phyloP scores from a whole-genome alignment of 2,113 vertebrate species.

The Podiceps cristatus region DNA sequence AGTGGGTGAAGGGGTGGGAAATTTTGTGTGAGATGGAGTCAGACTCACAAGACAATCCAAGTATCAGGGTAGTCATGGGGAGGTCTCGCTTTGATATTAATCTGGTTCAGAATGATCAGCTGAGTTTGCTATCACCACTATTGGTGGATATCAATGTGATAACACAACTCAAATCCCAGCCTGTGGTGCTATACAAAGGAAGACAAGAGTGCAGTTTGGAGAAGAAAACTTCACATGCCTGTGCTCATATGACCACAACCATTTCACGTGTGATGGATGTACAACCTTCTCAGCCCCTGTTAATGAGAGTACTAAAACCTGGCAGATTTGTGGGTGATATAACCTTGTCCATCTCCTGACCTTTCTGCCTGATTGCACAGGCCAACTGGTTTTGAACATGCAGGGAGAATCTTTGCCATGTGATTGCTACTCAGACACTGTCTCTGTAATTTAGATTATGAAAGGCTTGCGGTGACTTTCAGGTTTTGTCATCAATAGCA shows the following conservation, averaged over 20 bases:
- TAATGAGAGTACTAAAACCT: background rate
- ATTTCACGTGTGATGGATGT: background rate
- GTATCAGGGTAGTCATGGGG: background rate
- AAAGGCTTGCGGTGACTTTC: slow-evolving; percentile 70
- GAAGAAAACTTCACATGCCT: background rate
- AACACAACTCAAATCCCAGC: background rate
- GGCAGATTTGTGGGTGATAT: background rate
- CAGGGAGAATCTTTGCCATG: slow-evolving; percentile 6
- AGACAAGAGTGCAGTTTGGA: background rate
- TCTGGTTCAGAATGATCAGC: background rate
- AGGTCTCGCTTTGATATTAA: background rate
- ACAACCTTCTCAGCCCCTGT: background rate
- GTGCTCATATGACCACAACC: background rate
- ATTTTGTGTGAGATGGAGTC: background rate
- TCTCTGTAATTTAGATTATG: slow-evolving; percentile 66
- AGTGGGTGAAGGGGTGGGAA: background rate
- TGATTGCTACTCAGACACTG: slow-evolving; percentile 47
- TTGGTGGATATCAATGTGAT: background rate
- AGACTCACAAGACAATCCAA: background rate
- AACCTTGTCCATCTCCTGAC: background rate
- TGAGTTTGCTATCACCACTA: background rate
- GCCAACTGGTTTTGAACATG: background rate
- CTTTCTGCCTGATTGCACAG: slow-evolving; percentile 14
- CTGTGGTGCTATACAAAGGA: background rate
- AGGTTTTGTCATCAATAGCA: slow-evolving; percentile 69